Base-by-base conservation (phyloP, 2,888 invertebrate genomes). In the Luperina nickerlii region DNA sequence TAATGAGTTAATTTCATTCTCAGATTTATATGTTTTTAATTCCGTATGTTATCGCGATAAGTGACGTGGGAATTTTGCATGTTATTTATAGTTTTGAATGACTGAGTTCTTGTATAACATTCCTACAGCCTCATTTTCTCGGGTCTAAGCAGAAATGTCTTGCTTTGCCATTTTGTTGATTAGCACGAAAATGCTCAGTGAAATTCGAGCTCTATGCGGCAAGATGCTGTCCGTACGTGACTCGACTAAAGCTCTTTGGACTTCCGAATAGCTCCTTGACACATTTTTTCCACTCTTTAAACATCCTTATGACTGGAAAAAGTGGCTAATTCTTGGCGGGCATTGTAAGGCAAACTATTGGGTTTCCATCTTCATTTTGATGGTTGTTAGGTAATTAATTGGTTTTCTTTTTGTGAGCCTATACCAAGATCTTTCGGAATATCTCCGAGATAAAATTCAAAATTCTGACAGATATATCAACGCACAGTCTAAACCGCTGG, bases 1-100 rank as follows among this genome's bases (percentile, higher is more conserved):
- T 82, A 82, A 87, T 87, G 65, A 74, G 76, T 81, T 74, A 84
- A 88, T 84, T 86, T 77, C 32, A 74, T 87, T 85, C 77, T 68
- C 65, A 87, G 68, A 84, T 76, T 63, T 57, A 79, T 75, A 71
- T 73, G 78, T 78, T 78, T 82, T 78, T 79, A 79, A 79, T 88
- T 87, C 74, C 84, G 77, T 62, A 62, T 82, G 78, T 74, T 75
- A 81, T 69, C 80, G 54, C 72, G 76, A 62, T 77, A 75, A 83
- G 68, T 86, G 66, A 71, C 67, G 82, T 82, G 84, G 76, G 84
- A 79, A 62, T 80, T 84, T 81, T 73, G 54, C 42, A 54, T 71
- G 38, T 60, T 42, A 60, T 65, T 69, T 54, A 68, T 63, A 4
- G 57, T 27, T 63, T 63, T 57, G 57, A n/a, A 24, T 4, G n/a